Evolutionary conservation across 2,113 vertebrate species (phyloP).

Genomic region (Tyrannus savana): DNA sequence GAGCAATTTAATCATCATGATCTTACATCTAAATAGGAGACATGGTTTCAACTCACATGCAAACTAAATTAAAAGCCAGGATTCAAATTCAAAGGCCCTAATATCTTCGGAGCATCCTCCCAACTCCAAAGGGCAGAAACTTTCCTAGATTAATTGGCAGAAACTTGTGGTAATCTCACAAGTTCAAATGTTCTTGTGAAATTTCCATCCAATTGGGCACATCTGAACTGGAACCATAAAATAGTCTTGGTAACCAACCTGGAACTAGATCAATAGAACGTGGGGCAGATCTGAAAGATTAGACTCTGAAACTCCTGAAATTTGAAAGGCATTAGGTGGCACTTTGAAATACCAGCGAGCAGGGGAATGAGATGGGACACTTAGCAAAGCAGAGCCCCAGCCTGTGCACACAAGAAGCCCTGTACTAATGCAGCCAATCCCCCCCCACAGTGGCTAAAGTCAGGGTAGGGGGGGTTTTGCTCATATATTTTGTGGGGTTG

Average conservation of each 20-base stretch:
- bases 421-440: not conserved
- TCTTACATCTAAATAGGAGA: not conserved
- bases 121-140: not conserved
- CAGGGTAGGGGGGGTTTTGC: not conserved
- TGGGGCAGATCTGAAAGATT: slow-evolving; percentile 33
- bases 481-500: fast-evolving
- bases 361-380: not conserved
- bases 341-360: not conserved
- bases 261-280: slow-evolving; percentile 45
- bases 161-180: slow-evolving; percentile 39
- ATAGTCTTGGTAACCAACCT: slow-evolving; percentile 49
- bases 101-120: not conserved
- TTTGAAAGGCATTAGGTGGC: slow-evolving; percentile 27
- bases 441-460: not conserved
- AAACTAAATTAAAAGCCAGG: not conserved
- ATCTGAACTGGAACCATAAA: slow-evolving; percentile 59
- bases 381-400: not conserved
- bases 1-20: not conserved
- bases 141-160: slow-evolving; percentile 26
- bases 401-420: not conserved
- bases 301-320: slow-evolving; percentile 26
- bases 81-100: not conserved
- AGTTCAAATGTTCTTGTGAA: slow-evolving; percentile 35
- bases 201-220: slow-evolving; percentile 63
- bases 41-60: not conserved